These are phyloP conservation scores for Suillia variegata DNA, from an alignment of 2,888 invertebrate species.

Conservation along the genomic window DNA sequence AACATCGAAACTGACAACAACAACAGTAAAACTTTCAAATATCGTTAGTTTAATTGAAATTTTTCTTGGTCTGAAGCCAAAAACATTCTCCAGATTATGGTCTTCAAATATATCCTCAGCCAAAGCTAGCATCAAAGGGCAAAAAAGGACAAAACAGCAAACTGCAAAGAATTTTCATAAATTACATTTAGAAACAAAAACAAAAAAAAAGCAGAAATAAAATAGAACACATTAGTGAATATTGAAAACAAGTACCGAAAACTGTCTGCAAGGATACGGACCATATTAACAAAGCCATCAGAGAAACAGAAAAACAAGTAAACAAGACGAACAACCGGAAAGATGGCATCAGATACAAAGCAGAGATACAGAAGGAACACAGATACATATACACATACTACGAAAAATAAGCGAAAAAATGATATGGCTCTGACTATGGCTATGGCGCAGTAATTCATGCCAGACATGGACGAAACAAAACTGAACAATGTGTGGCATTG, in stretches of 20 bases:
- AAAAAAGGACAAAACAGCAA: too few relatives aligned
- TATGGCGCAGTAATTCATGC: background rate
- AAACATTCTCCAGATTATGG: too few relatives aligned
- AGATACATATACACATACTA: background rate
- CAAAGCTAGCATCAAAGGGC: too few relatives aligned
- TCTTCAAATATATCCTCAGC: too few relatives aligned
- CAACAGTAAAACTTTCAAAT: too few relatives aligned
- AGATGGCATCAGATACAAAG: background rate
- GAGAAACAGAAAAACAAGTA: background rate
- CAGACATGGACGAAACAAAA: background rate
- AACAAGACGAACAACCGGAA: background rate
- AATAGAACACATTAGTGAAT: conserved; percentile 3
- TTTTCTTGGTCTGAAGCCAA: too few relatives aligned
- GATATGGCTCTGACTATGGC: background rate
- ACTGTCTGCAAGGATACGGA: background rate
- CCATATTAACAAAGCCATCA: background rate
- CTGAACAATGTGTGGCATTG: background rate
- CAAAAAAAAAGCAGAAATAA: background rate
- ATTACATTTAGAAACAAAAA: background rate
- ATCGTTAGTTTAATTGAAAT: too few relatives aligned
- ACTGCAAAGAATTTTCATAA: background rate
- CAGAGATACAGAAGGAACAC: background rate
- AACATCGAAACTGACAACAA: too few relatives aligned
- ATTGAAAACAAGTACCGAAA: background rate
- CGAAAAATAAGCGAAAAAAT: background rate